Conservation (phyloP, 2,888 invertebrate species). For the Acrocyrtus sp. region DNA sequence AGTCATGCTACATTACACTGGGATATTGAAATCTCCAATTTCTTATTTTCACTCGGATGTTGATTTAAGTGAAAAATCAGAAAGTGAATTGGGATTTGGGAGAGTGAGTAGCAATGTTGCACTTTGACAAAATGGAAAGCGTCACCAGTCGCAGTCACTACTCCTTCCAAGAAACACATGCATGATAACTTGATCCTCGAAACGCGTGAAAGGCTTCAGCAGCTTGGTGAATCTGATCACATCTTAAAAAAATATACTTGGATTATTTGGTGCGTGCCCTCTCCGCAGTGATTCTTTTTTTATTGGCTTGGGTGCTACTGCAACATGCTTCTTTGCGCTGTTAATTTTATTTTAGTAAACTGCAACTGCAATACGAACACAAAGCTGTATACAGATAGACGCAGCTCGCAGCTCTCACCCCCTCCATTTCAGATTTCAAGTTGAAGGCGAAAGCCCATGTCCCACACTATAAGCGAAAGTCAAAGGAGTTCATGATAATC, state of each 20-base stretch:
- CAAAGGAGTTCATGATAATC: slow-evolving; percentile 31
- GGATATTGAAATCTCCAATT: too few relatives aligned
- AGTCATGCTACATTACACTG: too few relatives aligned
- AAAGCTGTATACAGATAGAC: background rate
- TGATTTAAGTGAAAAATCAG: too few relatives aligned
- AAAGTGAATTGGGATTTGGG: too few relatives aligned
- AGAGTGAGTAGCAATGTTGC: too few relatives aligned
- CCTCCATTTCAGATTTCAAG: background rate
- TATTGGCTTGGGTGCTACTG: slow-evolving; percentile 28
- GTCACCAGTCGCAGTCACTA: too few relatives aligned
- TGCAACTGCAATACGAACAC: too few relatives aligned
- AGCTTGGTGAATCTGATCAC: background rate
- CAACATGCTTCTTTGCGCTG: slow-evolving; percentile 5
- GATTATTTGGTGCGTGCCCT: slow-evolving; percentile 39
- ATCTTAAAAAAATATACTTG: background rate
- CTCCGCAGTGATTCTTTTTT: slow-evolving; percentile 14
- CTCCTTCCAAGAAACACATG: too few relatives aligned
- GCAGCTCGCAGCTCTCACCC: background rate
- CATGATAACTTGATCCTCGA: slow-evolving; percentile 16
- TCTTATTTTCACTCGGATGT: too few relatives aligned
- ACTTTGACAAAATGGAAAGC: too few relatives aligned
- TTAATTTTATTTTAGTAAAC: background rate
- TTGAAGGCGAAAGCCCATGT: slow-evolving; percentile 4
- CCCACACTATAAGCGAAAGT: slow-evolving; percentile 3
- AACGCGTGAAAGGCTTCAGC: slow-evolving; percentile 32